A percentile compares a stretch with the other conserved stretches of the same genome.
These are phyloP conservation scores for Aphelocoma californica DNA, from an alignment of 2,797 vertebrate species.

Conservation along the genomic window DNA sequence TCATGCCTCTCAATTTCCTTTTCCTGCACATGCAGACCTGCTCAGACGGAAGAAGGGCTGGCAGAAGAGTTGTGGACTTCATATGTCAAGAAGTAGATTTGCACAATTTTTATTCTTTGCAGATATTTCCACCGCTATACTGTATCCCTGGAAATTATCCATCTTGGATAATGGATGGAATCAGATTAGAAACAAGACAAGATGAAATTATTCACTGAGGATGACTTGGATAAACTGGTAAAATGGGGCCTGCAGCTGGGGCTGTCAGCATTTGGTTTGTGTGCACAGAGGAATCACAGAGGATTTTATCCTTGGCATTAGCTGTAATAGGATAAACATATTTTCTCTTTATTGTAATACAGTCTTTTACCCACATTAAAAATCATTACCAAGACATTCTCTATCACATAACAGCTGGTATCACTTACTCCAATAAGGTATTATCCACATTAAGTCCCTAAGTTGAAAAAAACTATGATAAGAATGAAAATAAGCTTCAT, in stretches of 20 bases:
- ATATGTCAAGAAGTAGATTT: not conserved
- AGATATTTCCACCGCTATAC: not conserved
- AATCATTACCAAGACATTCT: conserved; percentile 13
- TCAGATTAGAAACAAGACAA: conserved; percentile 47
- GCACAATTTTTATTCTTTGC: conserved; percentile 18
- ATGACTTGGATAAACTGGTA: conserved; percentile 30
- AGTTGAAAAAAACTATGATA: not conserved
- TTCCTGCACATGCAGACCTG: not conserved
- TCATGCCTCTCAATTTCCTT: not conserved
- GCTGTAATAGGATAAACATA: conserved; percentile 23
- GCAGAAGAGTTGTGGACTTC: not conserved
- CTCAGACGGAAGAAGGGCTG: not conserved
- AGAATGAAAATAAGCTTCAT: conserved; percentile 3
- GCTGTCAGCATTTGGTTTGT: conserved; percentile 26
- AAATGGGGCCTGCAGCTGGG: conserved; percentile 16
- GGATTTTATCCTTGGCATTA: conserved; percentile 51
- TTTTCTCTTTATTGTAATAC: conserved; percentile 53
- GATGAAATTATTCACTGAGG: conserved; percentile 35
- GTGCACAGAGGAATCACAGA: not conserved
- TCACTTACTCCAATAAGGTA: conserved; percentile 4
- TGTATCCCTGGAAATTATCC: conserved; percentile 39
- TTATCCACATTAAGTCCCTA: not conserved
- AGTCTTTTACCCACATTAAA: conserved; percentile 38
- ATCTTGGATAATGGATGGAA: conserved; percentile 50
- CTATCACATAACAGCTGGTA: not conserved